Evolutionary conservation across 1,140 invertebrate genomes (phyloP), one percentile per base, ranked within the genome.

Genomic region (Tachypleus tridentatus): DNA sequence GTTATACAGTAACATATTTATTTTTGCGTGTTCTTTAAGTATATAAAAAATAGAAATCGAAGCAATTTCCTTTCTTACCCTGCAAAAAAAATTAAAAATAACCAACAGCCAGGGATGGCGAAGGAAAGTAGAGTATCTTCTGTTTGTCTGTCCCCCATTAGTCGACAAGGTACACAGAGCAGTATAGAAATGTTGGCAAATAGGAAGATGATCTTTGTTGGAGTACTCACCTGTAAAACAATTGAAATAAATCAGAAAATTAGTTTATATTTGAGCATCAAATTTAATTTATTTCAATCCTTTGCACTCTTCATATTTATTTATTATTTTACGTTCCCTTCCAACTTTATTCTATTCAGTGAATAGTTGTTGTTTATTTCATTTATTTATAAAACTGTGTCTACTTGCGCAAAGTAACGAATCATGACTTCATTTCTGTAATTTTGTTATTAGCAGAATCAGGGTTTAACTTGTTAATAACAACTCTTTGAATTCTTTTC

Each of bases 41-140:
- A 29, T 29, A 29, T 29, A 29, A 29, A 29, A 29, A 29, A 29
- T 29, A 29, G 29, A 29, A 29, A 29, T 29, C 29, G 29, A 29
- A 29, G 29, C 29, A 29, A 29, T 29, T 29, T 29, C 29, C 29
- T 29, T 29, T 29, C 29, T 79, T 80, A 98, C 94, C 95, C 93
- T 53, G 95, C 95, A 80, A 98, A 99, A 77, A 98, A 98, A 85
- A 99, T 95, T 3, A 98, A 82, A 62, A 97, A 85, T 77, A 97
- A 95, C 95, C 95, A 99, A 7, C 88, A 91, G 29, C 92, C 89
- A 0, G 96, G 95, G 29, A 97, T 85, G 0, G 95, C 89, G 69
- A 98, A 87, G 4, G 92, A 84, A 47, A 99, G 77, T 53, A 98
- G 86, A 5, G 89, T 87, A 76, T 98, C 96, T 78, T 99, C 96